Base-by-base conservation (phyloP, 2,113 vertebrate species). In the Elanus axillaris region DNA sequence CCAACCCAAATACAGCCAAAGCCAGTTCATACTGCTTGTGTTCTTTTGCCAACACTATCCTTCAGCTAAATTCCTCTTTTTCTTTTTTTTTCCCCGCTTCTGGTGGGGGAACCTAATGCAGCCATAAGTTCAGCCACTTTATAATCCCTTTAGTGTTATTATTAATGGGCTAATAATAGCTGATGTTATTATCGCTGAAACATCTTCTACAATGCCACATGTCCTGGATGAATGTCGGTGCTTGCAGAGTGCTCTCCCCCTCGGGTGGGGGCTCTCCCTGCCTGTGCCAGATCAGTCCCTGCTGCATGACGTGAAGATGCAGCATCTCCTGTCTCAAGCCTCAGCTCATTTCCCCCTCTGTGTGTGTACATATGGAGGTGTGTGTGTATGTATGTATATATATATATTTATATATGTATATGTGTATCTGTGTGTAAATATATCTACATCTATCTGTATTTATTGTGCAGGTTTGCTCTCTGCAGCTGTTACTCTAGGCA, bases 361-460 rank as follows among this genome's bases (percentile, higher is more conserved):
- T 36, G 9, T 50, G 10, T 23, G 21, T 23, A n/a, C n/a, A 5
- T 25, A 19, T 8, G 3, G 34, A 4, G 23, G 5, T 22, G 22
- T 13, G 7, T 32, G 5, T 20, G 0, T 21, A 4, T 17, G 16
- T 43, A 3, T 9, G 4, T 34, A 1, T 3, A 7, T 0, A 8
- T 5, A 8, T 10, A 21, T 19, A 0, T 3, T 34, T 19, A 2
- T 8, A 0, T 6, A 6, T 25, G 7, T 9, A 0, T 7, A 2
- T 26, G 19, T 13, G 12, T 20, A 8, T 12, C 4, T 34, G 22
- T 27, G n/a, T 45, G 32, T 20, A 73, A 17, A 14, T n/a, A 20
- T 0, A 10, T 1, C 26, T 8, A 1, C 20, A 23, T 13, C 16
- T 17, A 36, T 31, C 52, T 40, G 3, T 23, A 18, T 9, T 1